Evolutionary conservation across 1,140 invertebrate genomes (phyloP).

Genomic region (Triops cancriformis): DNA sequence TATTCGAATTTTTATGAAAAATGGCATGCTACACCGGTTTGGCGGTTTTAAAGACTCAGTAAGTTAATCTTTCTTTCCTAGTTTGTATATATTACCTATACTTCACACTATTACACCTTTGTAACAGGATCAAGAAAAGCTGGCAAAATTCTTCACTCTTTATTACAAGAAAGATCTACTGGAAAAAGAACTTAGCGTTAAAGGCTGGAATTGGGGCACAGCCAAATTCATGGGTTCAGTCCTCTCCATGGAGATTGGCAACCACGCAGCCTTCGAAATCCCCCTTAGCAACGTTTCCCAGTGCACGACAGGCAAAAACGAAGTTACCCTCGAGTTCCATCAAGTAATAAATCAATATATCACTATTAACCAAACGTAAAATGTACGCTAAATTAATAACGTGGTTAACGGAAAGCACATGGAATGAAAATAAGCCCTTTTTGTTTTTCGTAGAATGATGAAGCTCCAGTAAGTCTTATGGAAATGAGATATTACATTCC

Average conservation of each 20-base stretch:
- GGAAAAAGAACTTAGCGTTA: constrained; percentile 84
- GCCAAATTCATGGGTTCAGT: constrained; percentile 88
- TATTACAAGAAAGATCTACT: constrained; percentile 79
- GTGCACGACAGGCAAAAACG: constrained; percentile 95
- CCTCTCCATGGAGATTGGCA: constrained; percentile 84
- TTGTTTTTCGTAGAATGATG: constrained; percentile 75
- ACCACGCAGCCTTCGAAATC: constrained; percentile 88
- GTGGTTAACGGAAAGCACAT: not conserved
- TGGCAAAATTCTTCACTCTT: constrained; percentile 70
- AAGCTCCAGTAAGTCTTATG: constrained; percentile 89
- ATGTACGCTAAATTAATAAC: too few relatives aligned
- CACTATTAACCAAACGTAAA: not conserved
- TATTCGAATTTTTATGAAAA: constrained; percentile 80
- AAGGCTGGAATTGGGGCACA: constrained; percentile 99
- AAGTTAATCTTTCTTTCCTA: constrained; percentile 36
- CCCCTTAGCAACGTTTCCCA: constrained; percentile 92
- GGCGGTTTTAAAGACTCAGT: constrained; percentile 88
- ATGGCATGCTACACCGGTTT: constrained; percentile 82
- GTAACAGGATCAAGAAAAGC: constrained; percentile 38
- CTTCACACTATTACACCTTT: constrained; percentile 15
- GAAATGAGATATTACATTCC: constrained; percentile 98
- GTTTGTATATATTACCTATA: not conserved
- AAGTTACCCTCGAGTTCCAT: constrained; percentile 97
- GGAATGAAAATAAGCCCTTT: constrained; percentile 21
- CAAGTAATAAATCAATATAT: constrained; percentile 48